Base-by-base conservation (phyloP, 2,888 invertebrate species). In the Drosophila macrospina region DNA sequence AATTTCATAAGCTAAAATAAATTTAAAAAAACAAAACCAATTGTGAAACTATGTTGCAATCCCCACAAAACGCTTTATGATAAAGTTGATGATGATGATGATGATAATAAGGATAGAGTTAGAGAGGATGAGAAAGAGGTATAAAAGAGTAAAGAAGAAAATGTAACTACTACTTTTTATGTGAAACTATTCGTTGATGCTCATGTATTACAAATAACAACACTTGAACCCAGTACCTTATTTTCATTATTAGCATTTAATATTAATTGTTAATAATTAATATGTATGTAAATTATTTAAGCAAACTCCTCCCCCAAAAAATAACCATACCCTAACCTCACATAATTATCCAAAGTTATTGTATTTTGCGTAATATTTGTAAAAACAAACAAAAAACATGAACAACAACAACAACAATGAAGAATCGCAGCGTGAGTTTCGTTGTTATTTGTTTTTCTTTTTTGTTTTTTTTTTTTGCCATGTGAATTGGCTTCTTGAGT, bases 191-290 rank as follows among this genome's bases (percentile, higher is more conserved):
- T 77, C 86, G 82, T 85, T 85, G 74, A 83, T 83, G 86, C 85
- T 88, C 88, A 79, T 79, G 70, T 60, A 62, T 75, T 69, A 51
- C 59, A 73, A 65, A 60, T 36, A 57, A 57, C 39, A 84, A 89
- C 89, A 90, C 89, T 90, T 90, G 80, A 90, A 91, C 91, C 90
- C 90, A 90, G 90, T 90, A 90, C 90, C 90, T 90, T 90, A 90
- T 91, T 91, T 91, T 89, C 89, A 80, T 86, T 84, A 78, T 83
- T 84, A 86, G 88, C 87, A 82, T 83, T 82, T 85, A 87, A 81
- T 79, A 85, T 83, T 85, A 87, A 87, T 87, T 83, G 83, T 83
- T 83, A 85, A 87, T 61, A 47, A 75, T 75, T 82, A 76, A 84
- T 86, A 84, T 84, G 85, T 79, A 85, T 83, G 86, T 85, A 83